These are phyloP conservation scores for Pseudochaenichthys georgianus DNA, from an alignment of 2,797 vertebrate species.

Conservation along the genomic window DNA sequence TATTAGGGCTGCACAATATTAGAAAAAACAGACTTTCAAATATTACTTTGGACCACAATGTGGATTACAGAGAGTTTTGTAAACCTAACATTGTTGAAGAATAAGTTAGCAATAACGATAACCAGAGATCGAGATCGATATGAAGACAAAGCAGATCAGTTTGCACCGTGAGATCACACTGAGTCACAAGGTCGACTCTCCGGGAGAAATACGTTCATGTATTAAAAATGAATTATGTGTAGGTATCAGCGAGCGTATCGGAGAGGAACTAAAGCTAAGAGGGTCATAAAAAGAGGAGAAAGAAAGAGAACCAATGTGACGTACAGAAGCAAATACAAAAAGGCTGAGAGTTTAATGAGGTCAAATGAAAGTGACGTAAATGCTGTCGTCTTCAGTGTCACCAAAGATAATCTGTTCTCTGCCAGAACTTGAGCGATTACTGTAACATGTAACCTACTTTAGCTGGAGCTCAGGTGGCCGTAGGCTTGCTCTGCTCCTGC, in stretches of 20 bases:
- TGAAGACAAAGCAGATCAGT: too few relatives aligned
- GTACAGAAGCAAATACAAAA: neutral
- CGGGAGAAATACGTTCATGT: neutral
- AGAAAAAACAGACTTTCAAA: too few relatives aligned
- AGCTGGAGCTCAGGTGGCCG: constrained; percentile 57
- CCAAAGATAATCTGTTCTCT: neutral
- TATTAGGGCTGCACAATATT: too few relatives aligned
- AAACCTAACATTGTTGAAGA: too few relatives aligned
- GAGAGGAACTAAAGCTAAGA: neutral
- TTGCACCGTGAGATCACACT: neutral
- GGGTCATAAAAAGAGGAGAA: neutral
- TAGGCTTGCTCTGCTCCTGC: too few relatives aligned
- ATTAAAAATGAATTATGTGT: neutral
- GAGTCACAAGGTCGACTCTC: neutral
- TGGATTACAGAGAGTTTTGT: too few relatives aligned
- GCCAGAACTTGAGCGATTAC: constrained; percentile 31
- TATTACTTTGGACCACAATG: too few relatives aligned
- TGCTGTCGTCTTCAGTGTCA: constrained; percentile 5
- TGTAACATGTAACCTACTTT: constrained; percentile 48
- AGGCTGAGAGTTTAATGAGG: too few relatives aligned
- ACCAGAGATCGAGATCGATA: too few relatives aligned
- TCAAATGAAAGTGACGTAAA: neutral
- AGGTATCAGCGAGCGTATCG: neutral
- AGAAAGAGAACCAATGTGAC: neutral
- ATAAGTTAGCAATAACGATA: too few relatives aligned